phyloP scores from a whole-genome alignment of 37 sponge, comb jelly and placozoan genomes.

The Eunapius fragilis region DNA sequence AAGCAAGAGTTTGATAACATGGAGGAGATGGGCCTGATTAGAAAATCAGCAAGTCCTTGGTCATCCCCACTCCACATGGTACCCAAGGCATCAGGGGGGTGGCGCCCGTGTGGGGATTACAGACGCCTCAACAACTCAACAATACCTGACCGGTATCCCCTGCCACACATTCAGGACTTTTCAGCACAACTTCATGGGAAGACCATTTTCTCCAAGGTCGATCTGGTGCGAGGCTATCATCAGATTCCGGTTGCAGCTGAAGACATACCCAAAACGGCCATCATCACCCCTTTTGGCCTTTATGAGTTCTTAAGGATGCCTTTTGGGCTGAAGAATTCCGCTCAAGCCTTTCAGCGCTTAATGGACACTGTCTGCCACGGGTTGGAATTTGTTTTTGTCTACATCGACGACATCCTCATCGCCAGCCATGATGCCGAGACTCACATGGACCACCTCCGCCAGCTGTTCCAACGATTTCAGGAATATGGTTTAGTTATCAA shows the following conservation, averaged over 20 bases:
- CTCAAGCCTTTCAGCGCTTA: constrained; percentile 28
- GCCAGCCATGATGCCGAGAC: background rate
- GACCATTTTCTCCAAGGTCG: constrained; percentile 17
- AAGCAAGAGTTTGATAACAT: constrained; percentile 25
- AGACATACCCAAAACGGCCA: constrained; percentile 39
- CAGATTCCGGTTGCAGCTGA: constrained; percentile 25
- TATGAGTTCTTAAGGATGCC: constrained; percentile 38
- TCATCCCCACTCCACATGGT: constrained; percentile 43
- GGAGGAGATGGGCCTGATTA: constrained; percentile 31
- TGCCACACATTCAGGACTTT: constrained; percentile 31
- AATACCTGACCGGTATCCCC: constrained; percentile 16
- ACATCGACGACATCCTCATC: constrained; percentile 12
- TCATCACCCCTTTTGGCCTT: constrained; percentile 26
- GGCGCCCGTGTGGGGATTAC: constrained; percentile 41
- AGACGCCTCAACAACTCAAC: constrained; percentile 13
- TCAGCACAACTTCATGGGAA: background rate
- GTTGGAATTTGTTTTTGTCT: constrained; percentile 14
- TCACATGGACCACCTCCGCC: constrained; percentile 28
- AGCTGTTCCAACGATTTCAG: constrained; percentile 21
- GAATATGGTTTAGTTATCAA: background rate
- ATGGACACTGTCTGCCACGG: constrained; percentile 31
- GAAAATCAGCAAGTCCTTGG: constrained; percentile 22
- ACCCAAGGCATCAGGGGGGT: constrained; percentile 32
- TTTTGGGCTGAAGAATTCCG: constrained; percentile 23
- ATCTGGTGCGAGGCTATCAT: constrained; percentile 24